A percentile compares a stretch with the other conserved stretches of the same genome.
phyloP scores from a whole-genome alignment of 2,797 vertebrate genomes.

The Balearica regulorum region DNA sequence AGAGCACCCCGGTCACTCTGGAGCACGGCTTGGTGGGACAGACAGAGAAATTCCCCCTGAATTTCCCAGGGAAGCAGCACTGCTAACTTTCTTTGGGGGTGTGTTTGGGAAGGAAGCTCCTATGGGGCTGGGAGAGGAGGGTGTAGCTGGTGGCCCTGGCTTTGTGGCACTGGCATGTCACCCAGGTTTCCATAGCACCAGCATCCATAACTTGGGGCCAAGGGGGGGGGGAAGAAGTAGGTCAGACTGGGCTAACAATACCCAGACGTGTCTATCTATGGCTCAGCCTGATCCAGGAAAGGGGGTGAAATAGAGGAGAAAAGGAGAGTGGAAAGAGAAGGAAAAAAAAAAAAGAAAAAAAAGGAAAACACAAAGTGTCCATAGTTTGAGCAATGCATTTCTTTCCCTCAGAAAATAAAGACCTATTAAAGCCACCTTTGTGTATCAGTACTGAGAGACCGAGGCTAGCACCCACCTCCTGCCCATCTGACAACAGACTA shows the following conservation, averaged over 20 bases:
- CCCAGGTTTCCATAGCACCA: constrained; percentile 62
- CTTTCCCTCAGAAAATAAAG: background rate
- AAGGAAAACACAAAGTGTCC: background rate
- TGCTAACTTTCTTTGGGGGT: background rate
- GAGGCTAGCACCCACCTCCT: constrained; percentile 32
- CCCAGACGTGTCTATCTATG: background rate
- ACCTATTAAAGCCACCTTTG: constrained; percentile 41
- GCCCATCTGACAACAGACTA: constrained; percentile 31
- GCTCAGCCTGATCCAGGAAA: constrained; percentile 8
- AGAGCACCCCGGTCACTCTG: rapidly evolving
- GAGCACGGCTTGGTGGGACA: background rate
- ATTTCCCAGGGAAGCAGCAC: background rate
- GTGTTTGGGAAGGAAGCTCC: background rate
- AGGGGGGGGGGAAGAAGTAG: constrained; percentile 56
- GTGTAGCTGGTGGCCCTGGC: constrained; percentile 18
- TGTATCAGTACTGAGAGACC: background rate
- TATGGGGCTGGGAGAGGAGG: background rate
- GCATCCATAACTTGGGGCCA: constrained; percentile 43
- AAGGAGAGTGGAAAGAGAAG: background rate
- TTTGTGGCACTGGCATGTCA: constrained; percentile 44
- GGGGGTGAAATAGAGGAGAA: background rate
- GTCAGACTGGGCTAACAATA: constrained; percentile 56
- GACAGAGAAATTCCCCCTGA: background rate
- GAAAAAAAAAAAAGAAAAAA: background rate
- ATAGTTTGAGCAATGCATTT: background rate